Percentiles rank a stretch among this genome's conserved stretches.
These are phyloP conservation scores for Capitulum mitella DNA, from an alignment of 2,888 invertebrate genomes.

Conservation along the genomic window DNA sequence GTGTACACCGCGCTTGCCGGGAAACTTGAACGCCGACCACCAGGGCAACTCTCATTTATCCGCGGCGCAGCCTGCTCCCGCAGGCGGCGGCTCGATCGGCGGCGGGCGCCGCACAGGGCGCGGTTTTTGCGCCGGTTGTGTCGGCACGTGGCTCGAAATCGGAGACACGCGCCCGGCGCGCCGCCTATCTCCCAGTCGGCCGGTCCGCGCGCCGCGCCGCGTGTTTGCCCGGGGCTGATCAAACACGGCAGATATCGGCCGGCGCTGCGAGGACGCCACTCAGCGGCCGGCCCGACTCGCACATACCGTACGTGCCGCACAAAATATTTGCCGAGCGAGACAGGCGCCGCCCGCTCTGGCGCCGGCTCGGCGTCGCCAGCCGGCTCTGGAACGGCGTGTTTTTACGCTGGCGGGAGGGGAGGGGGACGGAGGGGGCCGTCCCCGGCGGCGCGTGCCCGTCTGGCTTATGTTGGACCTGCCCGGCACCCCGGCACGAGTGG, in stretches of 20 bases:
- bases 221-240: not conserved
- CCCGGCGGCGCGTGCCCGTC: not conserved
- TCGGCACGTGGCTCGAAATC: not conserved
- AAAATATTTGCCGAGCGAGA: not conserved
- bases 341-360: not conserved
- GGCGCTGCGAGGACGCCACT: not conserved
- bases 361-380: not conserved
- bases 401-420: not conserved
- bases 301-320: not conserved
- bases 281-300: not conserved
- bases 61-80: not conserved
- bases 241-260: not conserved
- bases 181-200: not conserved
- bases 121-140: not conserved
- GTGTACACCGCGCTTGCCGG: not conserved
- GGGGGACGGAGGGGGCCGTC: not conserved
- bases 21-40: not conserved
- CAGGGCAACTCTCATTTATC: not conserved
- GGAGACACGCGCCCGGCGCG: not conserved
- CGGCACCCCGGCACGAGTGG: not conserved
- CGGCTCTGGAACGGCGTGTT: not conserved
- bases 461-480: not conserved
- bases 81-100: not conserved
- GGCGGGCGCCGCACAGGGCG: no score
- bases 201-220: not conserved